phyloP scores from a whole-genome alignment of 2,113 vertebrate species.

The Ahaetulla prasina region DNA sequence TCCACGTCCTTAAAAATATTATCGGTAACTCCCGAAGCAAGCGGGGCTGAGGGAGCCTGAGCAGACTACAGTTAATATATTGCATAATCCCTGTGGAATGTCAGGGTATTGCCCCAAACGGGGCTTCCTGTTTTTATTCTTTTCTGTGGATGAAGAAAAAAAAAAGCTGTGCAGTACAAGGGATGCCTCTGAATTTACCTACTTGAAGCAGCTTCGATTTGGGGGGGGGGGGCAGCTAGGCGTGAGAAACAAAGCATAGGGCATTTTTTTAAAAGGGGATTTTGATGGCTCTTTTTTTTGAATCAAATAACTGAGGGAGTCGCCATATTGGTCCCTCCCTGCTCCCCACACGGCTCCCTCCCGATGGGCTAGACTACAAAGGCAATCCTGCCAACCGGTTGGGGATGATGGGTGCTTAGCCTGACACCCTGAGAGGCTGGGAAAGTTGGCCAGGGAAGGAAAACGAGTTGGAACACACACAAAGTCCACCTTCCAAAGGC shows the following conservation, averaged over 20 bases:
- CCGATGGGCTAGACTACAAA: background rate
- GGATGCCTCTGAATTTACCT: conserved; percentile 41
- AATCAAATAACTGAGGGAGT: conserved; percentile 28
- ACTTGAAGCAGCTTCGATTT: conserved; percentile 32
- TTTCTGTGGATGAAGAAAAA: conserved; percentile 40
- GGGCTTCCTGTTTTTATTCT: conserved; percentile 59
- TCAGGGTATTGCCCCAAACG: conserved; percentile 22
- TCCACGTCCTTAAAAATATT: background rate
- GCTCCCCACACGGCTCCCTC: background rate
- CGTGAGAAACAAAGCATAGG: background rate
- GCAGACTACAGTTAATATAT: conserved; percentile 29
- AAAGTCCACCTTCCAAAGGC: background rate
- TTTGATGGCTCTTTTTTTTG: conserved; percentile 28
- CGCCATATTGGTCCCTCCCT: conserved; percentile 6
- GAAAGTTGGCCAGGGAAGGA: background rate
- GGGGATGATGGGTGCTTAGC: background rate
- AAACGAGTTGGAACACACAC: background rate
- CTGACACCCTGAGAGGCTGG: background rate
- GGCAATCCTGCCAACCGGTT: background rate
- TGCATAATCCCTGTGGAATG: conserved; percentile 65
- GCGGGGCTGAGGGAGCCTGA: conserved; percentile 31
- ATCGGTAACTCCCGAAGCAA: conserved; percentile 17
- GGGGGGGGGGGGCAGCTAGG: background rate
- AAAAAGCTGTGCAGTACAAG: conserved; percentile 36
- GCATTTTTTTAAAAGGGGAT: conserved; percentile 37